These are phyloP conservation scores for Siniperca chuatsi DNA, from an alignment of 2,113 vertebrate genomes.

Conservation along the genomic window DNA sequence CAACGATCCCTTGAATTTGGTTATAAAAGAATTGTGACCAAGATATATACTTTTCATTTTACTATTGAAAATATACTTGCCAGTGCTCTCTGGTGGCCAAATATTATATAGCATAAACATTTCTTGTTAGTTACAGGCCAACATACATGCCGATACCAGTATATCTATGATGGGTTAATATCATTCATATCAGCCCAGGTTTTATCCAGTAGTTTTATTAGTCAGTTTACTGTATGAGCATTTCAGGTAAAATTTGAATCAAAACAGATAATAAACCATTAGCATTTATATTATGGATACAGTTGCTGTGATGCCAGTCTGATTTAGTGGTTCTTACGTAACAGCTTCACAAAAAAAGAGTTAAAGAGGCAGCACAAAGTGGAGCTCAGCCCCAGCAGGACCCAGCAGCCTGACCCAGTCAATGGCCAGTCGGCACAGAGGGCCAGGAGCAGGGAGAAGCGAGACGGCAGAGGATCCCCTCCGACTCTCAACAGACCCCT, in stretches of 20 bases:
- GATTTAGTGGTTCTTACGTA: neutral
- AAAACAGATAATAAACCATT: neutral
- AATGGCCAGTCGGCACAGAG: slow-evolving; percentile 18
- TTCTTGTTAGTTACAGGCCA: neutral
- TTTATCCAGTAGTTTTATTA: neutral
- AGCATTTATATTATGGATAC: neutral
- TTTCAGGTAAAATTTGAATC: neutral
- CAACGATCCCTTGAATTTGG: neutral
- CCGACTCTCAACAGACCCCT: slow-evolving; percentile 47
- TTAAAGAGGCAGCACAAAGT: slow-evolving; percentile 85
- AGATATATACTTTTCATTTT: neutral
- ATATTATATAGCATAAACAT: neutral
- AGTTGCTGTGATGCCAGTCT: slow-evolving; percentile 1
- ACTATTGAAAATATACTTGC: neutral
- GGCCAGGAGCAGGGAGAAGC: slow-evolving; percentile 36
- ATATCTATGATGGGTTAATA: neutral
- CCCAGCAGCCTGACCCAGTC: slow-evolving; percentile 63
- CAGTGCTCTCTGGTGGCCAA: slow-evolving; percentile 21
- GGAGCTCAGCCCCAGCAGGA: slow-evolving; percentile 85
- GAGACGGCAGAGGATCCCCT: slow-evolving; percentile 46
- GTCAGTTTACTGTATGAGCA: neutral
- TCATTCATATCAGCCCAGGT: neutral
- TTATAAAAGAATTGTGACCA: neutral
- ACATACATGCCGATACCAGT: neutral
- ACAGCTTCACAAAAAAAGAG: slow-evolving; percentile 78